These are phyloP conservation scores for Chionis minor DNA, from an alignment of 2,113 vertebrate genomes.

Conservation along the genomic window DNA sequence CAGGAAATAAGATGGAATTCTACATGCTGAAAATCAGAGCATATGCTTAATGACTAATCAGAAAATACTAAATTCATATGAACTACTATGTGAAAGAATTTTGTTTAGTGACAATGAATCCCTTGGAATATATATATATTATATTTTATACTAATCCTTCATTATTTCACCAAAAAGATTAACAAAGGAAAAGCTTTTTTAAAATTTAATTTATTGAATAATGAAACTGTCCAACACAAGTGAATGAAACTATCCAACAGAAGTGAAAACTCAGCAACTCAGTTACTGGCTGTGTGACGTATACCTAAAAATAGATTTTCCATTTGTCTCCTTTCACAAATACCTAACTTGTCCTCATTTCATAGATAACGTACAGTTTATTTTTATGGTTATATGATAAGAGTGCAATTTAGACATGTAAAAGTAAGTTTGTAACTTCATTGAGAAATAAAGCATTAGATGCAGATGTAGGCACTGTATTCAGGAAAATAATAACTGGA, in stretches of 20 bases:
- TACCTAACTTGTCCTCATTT: background rate
- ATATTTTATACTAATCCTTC: background rate
- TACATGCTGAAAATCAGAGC: background rate
- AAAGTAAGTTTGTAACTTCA: background rate
- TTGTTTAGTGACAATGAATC: background rate
- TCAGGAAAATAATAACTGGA: background rate
- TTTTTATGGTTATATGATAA: background rate
- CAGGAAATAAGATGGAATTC: background rate
- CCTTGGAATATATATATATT: background rate
- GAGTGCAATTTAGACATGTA: background rate
- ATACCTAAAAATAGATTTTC: conserved; percentile 40
- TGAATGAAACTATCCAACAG: conserved; percentile 10
- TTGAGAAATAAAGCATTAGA: background rate
- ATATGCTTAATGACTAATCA: background rate
- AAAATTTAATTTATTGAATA: conserved; percentile 28
- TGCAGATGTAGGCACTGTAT: background rate
- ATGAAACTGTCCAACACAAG: conserved; percentile 22
- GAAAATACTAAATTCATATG: background rate
- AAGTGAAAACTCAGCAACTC: conserved; percentile 46
- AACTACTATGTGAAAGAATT: background rate
- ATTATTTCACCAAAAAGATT: conserved; percentile 23
- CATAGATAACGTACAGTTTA: background rate
- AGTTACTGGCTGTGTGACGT: background rate
- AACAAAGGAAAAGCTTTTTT: conserved; percentile 3
- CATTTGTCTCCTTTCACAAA: conserved; percentile 11